Evolutionary conservation across 2,113 vertebrate species (phyloP).

Genomic region (Arvicanthis niloticus): DNA sequence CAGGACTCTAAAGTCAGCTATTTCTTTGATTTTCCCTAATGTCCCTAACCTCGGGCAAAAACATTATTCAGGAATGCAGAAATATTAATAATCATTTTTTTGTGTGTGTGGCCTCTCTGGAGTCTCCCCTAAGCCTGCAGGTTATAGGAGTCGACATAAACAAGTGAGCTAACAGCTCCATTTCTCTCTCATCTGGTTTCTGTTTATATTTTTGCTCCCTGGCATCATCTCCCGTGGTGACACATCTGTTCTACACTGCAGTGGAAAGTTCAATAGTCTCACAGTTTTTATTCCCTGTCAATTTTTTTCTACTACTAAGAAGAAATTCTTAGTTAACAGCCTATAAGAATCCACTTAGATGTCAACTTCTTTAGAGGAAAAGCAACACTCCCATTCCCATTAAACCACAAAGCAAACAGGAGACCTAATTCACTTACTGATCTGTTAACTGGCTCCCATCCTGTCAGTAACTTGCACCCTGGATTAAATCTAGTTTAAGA

Average conservation of each 20-base stretch:
- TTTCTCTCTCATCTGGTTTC: not conserved
- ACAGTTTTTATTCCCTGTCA: not conserved
- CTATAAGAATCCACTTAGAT: not conserved
- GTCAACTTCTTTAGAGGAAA: not conserved
- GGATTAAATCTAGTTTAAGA: not conserved
- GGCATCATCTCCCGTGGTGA: not conserved
- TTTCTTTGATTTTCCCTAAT: not conserved
- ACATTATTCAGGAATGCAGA: not conserved
- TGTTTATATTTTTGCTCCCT: slow-evolving; percentile 9
- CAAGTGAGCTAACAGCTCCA: not conserved
- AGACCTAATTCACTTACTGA: not conserved
- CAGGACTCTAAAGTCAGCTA: not conserved
- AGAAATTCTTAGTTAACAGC: not conserved
- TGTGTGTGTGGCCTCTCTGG: not conserved
- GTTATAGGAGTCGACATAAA: not conserved
- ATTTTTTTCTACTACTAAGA: not conserved
- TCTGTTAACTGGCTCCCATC: not conserved
- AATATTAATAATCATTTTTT: not conserved
- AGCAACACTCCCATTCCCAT: not conserved
- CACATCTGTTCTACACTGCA: not conserved
- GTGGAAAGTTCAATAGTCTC: not conserved
- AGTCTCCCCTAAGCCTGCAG: not conserved
- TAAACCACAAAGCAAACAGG: not conserved
- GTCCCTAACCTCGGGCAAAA: not conserved
- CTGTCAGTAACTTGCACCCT: not conserved